phyloP scores from a whole-genome alignment of 2,888 invertebrate genomes.

The Timema podura region DNA sequence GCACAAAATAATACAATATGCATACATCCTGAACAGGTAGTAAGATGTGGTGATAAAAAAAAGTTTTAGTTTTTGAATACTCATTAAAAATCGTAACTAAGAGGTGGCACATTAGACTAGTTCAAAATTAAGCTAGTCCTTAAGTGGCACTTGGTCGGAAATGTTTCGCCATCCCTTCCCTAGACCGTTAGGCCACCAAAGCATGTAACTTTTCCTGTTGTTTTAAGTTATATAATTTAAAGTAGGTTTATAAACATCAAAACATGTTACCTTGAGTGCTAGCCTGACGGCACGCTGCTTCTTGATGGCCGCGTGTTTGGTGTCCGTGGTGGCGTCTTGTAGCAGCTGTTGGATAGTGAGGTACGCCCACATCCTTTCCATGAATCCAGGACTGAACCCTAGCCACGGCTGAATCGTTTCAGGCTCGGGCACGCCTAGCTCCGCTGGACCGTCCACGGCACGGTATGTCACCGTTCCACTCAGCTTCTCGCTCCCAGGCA shows the following conservation, averaged over 20 bases:
- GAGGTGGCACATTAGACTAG: too few species aligned
- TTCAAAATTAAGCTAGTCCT: too few species aligned
- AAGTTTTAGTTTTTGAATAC: too few species aligned
- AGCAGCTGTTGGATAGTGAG: slow-evolving; percentile 61
- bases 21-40: too few species aligned
- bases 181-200: too few species aligned
- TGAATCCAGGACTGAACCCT: slow-evolving; percentile 36
- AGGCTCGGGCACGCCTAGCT: slow-evolving; percentile 1
- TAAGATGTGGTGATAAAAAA: too few species aligned
- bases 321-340: slow-evolving; percentile 8
- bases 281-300: slow-evolving; percentile 47
- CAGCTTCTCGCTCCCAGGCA: background rate
- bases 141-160: too few species aligned
- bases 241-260: background rate
- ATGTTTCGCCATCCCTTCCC: too few species aligned
- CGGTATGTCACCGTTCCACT: slow-evolving; percentile 15
- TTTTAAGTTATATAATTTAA: too few species aligned
- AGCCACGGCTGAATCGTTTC: slow-evolving; percentile 4
- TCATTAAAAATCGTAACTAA: too few species aligned
- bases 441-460: slow-evolving; percentile 21
- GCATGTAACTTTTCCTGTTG: too few species aligned
- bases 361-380: slow-evolving; percentile 63
- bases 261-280: slow-evolving; percentile 51
- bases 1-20: too few species aligned
- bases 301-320: background rate